Evolutionary conservation across 92 coral and sea anemone genomes (phyloP).

Genomic region (Epizoanthus ramosus): DNA sequence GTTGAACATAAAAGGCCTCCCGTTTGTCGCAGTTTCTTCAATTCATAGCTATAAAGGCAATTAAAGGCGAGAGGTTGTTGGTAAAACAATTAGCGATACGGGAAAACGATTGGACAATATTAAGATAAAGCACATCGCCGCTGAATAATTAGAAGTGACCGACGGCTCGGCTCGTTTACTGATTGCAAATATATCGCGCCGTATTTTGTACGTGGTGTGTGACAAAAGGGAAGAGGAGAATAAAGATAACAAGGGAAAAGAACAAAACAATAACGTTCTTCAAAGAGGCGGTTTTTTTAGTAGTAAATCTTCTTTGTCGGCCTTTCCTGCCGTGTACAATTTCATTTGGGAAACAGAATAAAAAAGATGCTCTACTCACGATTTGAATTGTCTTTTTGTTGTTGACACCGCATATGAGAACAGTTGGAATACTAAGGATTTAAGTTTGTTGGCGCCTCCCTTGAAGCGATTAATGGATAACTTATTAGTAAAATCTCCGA

Average conservation of each 20-base stretch:
- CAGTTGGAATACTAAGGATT: background rate
- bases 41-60: slow-evolving; percentile 26
- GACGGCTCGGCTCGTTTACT: slow-evolving; percentile 35
- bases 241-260: no score
- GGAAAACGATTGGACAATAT: slow-evolving; percentile 20
- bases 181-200: slow-evolving; percentile 15
- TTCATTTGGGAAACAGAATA: background rate
- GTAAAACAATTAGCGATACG: slow-evolving; percentile 28
- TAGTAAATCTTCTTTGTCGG: background rate
- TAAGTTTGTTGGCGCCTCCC: slow-evolving; percentile 21
- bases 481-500: slow-evolving; percentile 12
- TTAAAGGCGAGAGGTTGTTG: slow-evolving; percentile 28
- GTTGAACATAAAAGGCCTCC: slow-evolving; percentile 14
- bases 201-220: slow-evolving; percentile 10
- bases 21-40: background rate
- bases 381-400: background rate
- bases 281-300: background rate
- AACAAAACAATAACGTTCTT: background rate
- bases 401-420: slow-evolving; percentile 6
- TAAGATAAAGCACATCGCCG: slow-evolving; percentile 15
- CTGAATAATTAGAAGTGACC: slow-evolving; percentile 40
- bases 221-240: background rate
- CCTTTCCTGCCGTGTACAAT: background rate
- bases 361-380: background rate
- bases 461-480: slow-evolving; percentile 13